Evolutionary conservation across 2,888 invertebrate genomes (phyloP), one percentile per base, ranked within the genome.

Genomic region (Polydrusus tereticollis): DNA sequence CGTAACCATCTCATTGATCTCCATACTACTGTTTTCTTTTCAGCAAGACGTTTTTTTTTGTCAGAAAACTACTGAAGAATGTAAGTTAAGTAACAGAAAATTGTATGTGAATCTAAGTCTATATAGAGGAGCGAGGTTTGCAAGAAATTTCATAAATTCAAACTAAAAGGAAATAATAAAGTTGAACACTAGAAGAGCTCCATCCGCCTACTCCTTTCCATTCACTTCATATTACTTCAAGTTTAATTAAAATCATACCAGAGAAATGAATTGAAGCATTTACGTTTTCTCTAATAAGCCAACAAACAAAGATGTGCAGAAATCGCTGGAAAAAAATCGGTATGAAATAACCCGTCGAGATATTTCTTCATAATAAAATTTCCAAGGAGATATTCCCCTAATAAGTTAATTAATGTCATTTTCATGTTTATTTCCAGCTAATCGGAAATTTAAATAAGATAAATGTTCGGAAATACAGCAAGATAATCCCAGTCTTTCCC

Each of bases 391-490:
- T 58, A 21, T 41, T 38, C 8, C 36, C 23, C 38, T 58, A 58
- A 58, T 58, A 38, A 58, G 41, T 41, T 41, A 58, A 58, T 58
- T 58, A 58, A 58, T 58, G 58, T 23, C 45, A 62, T 62, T 47
- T 45, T 23, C 33, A 45, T 7, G 47, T 62, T 50, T 43, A 43
- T 47, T 62, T 45, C 18, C 47, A 33, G 62, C n/a, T 45, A 50
- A 62, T 29, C 47, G 45, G 26, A 50, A 33, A 47, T 62, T 62
- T 62, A 62, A 62, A 45, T 45, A 62, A 62, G 47, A 47, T 62
- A 62, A 47, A 47, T 47, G 58, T 58, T 38, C 38, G 23, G 58
- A 58, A 58, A 21, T 57, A 57, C 16, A 57, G 36, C 36, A 18
- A 33, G 33, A 57, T 57, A 57, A 57, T 21, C 23, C 38, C 58